Evolutionary conservation across 37 sponge, comb jelly and placozoan species (phyloP).

Genomic region (Petrosia ficiformis): DNA sequence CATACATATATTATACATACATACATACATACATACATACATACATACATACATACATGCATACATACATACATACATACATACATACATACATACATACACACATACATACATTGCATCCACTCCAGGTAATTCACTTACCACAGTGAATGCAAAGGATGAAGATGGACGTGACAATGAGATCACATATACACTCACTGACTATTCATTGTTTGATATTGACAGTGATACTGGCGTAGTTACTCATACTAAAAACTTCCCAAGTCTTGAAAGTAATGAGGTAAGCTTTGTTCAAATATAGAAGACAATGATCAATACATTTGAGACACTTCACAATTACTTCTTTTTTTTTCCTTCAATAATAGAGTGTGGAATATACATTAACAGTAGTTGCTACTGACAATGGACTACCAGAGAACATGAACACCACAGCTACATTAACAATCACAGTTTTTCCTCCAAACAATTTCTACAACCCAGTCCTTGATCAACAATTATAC

Average conservation of each 20-base stretch:
- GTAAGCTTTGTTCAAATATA: no score
- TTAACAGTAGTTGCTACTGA: conserved; percentile 70
- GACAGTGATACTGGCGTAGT: background rate
- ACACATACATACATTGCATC: no score
- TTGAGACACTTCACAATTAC: no score
- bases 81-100: no score
- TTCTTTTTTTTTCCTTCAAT: no score
- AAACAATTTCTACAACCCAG: conserved; percentile 61
- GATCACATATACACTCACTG: conserved; percentile 28
- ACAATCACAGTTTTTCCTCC: conserved; percentile 47
- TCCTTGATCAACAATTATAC: conserved; percentile 26
- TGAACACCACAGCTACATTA: conserved; percentile 25
- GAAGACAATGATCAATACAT: no score
- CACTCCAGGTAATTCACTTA: no score
- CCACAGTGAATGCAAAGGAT: conserved; percentile 49
- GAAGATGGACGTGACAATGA: conserved; percentile 43
- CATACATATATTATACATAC: no score
- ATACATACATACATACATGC: no score
- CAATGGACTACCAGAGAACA: conserved; percentile 47
- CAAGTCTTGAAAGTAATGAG: no score
- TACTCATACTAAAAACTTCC: background rate
- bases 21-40: no score
- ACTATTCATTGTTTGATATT: background rate
- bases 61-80: no score
- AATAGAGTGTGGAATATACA: conserved; percentile 27